These are phyloP conservation scores for Steatocranus sp. DNA, from an alignment of 2,797 vertebrate species.

Conservation along the genomic window DNA sequence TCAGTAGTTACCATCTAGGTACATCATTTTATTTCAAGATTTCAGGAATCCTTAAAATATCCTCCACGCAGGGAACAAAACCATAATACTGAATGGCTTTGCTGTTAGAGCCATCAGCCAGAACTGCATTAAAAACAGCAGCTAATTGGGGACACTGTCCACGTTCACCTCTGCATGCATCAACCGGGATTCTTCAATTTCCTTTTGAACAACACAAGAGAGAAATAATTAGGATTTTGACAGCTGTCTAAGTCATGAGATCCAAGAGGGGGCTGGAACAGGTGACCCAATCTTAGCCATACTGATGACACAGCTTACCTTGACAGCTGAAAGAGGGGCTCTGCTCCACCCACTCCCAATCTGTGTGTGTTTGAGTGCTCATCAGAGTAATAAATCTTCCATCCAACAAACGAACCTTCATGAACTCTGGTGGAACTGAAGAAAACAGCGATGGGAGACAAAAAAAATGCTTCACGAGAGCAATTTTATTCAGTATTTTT, in stretches of 20 bases:
- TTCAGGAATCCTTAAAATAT: not conserved
- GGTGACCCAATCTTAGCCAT: constrained; percentile 53
- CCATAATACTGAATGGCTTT: not conserved
- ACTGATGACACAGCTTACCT: constrained; percentile 61
- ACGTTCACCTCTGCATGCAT: constrained; percentile 16
- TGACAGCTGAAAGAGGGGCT: constrained; percentile 63
- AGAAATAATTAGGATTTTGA: constrained; percentile 63
- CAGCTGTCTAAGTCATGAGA: constrained; percentile 62
- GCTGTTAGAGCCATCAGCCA: not conserved
- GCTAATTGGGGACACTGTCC: not conserved
- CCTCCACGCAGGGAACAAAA: not conserved
- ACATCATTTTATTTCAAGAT: not conserved
- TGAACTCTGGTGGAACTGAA: constrained; percentile 28
- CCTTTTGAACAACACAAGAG: constrained; percentile 51
- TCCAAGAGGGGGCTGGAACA: constrained; percentile 40
- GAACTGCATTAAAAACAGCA: not conserved
- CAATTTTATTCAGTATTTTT: not conserved
- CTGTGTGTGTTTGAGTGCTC: constrained; percentile 55
- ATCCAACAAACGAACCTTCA: constrained; percentile 17
- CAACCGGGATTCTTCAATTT: constrained; percentile 27
- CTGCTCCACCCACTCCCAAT: constrained; percentile 62
- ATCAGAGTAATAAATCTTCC: constrained; percentile 57
- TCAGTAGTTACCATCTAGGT: not conserved
- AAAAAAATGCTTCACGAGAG: not conserved
- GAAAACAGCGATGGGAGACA: not conserved